A percentile compares a stretch with the other conserved stretches of the same genome.
These are phyloP conservation scores for Acanthaster planci DNA, from an alignment of 35 echinoderm and acorn worm genomes.

Conservation along the genomic window DNA sequence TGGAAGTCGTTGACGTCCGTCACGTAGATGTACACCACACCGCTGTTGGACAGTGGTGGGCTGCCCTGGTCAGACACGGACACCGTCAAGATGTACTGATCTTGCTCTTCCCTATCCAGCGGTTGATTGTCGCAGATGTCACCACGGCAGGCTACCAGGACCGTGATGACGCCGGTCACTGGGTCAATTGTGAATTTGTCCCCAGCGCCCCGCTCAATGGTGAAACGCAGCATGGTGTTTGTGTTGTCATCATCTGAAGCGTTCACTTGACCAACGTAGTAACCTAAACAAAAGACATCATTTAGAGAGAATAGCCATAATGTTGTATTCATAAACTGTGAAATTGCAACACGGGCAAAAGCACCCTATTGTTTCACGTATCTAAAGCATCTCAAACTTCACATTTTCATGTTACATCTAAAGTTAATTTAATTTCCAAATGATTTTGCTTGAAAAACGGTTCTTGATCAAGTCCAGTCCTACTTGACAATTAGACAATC, in stretches of 20 bases:
- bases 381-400: too few relatives aligned
- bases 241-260: slow-evolving; percentile 48
- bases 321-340: too few relatives aligned
- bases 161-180: slow-evolving; percentile 62
- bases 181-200: slow-evolving; percentile 79
- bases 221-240: slow-evolving; percentile 44
- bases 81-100: slow-evolving; percentile 60
- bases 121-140: slow-evolving; percentile 36
- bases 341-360: too few relatives aligned
- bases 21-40: slow-evolving; percentile 68
- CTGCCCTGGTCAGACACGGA: slow-evolving; percentile 62
- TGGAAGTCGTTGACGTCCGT: slow-evolving; percentile 84
- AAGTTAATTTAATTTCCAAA: too few relatives aligned
- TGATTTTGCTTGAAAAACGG: too few relatives aligned
- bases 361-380: too few relatives aligned
- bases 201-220: slow-evolving; percentile 47
- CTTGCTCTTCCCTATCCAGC: slow-evolving; percentile 69
- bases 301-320: too few relatives aligned
- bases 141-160: background rate
- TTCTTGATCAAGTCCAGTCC: too few relatives aligned
- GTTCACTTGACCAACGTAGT: slow-evolving; percentile 49
- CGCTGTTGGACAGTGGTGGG: slow-evolving; percentile 41
- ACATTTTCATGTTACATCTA: too few relatives aligned
- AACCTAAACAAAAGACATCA: slow-evolving; percentile 23
- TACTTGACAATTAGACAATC: too few relatives aligned